Evolutionary conservation across 1,140 invertebrate species (phyloP), one percentile per base, ranked within the genome.

Genomic region (Magallana ariakensis): DNA sequence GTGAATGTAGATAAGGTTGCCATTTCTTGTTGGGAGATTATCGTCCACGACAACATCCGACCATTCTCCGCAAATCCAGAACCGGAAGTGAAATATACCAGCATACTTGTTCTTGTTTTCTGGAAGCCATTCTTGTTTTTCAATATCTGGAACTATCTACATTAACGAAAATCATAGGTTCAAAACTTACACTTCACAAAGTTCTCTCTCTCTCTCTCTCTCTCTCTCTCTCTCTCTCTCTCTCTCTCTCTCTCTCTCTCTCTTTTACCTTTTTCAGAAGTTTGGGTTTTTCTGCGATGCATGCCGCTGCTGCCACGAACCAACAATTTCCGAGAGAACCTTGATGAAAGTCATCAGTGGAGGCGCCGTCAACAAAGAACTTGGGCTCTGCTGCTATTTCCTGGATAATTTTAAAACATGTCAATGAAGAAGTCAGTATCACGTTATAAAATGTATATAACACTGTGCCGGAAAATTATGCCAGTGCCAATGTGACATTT

Each of bases 11-110:
- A 97, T 94, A 0, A 97, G 95, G 91, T 96, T 94, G 54, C 97
- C 97, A 90, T 96, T 95, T 89, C 95, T 95, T 0, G 96, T 97
- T n/a, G 97, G 97, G 70, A 97, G 93, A 85, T 96, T 94, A 92
- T 97, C 97, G 92, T 97, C 97, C 4, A 97, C 95, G 3, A 97
- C 94, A 0, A 97, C 95, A 90, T 97, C 97, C 80, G 96, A 95
- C 97, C 97, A 97, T 89, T 96, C 96, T 4, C 97, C 97, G 93
- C 96, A 97, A 90, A 96, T 96, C 96, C 97, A 97, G 93, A 97
- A 97, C 56, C 96, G 94, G 94, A 97, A 97, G 89, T 96, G 96
- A 94, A 90, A 96, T 94, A 92, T 92, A 11, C 94, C 94, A 1
- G 89, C 91, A 83, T 93, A 92, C 11, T 92, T 93, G 62, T 90